These are phyloP conservation scores for Oreochromis tanganicae DNA, from an alignment of 2,113 vertebrate species.

Conservation along the genomic window DNA sequence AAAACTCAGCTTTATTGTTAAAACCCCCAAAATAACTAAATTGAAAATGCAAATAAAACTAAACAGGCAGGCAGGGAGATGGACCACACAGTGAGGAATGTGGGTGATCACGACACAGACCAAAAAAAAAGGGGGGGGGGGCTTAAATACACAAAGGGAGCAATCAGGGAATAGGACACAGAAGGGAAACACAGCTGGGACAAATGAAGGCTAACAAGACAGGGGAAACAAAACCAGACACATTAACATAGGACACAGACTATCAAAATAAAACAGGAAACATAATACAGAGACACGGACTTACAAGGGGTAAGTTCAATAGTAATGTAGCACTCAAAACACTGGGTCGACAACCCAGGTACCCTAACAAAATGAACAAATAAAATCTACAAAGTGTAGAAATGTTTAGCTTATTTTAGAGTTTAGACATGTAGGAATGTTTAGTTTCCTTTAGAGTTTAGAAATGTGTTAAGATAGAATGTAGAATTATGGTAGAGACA, in stretches of 20 bases:
- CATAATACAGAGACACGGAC: rapidly evolving
- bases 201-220: neutral
- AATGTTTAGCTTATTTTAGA: too few species aligned
- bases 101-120: neutral
- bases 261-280: neutral
- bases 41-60: neutral
- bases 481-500: too few species aligned
- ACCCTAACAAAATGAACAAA: neutral
- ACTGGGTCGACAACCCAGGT: neutral
- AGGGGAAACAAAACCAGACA: neutral
- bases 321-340: neutral
- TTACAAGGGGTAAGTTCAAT: neutral
- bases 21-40: neutral
- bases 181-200: neutral
- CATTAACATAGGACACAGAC: neutral
- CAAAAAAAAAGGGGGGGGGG: too few species aligned
- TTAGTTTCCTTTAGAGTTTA: too few species aligned
- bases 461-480: too few species aligned
- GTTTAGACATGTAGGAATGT: too few species aligned
- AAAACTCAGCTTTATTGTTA: neutral
- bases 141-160: neutral
- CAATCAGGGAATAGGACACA: rapidly evolving
- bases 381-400: neutral
- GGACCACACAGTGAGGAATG: neutral
- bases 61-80: neutral